phyloP scores from a whole-genome alignment of 2,113 vertebrate species.

The Accipiter virgatus region DNA sequence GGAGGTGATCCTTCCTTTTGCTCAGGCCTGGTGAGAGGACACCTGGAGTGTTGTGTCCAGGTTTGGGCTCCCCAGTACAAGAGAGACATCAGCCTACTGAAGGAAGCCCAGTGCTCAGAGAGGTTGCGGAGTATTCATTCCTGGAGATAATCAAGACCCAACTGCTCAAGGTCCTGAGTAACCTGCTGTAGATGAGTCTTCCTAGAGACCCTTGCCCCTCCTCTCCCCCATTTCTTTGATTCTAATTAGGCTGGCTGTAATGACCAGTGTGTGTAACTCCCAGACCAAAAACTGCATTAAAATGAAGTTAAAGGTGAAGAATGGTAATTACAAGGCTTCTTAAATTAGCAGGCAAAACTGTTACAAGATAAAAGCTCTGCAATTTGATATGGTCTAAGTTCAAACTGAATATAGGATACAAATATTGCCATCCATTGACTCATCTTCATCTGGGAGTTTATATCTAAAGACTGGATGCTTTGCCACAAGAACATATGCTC shows the following conservation, averaged over 20 bases:
- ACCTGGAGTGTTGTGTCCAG: background rate
- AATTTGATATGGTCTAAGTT: background rate
- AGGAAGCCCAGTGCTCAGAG: background rate
- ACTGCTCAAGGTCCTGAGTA: background rate
- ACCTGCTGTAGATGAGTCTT: background rate
- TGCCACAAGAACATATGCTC: background rate
- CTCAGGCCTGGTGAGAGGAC: background rate
- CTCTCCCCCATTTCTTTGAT: background rate
- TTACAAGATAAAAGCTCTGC: background rate
- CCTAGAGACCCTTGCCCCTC: background rate
- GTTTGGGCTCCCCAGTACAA: background rate
- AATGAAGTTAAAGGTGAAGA: slow-evolving; percentile 4
- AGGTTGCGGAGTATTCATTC: background rate
- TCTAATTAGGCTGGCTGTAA: background rate
- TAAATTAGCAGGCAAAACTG: background rate
- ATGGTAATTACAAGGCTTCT: background rate
- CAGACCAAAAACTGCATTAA: background rate
- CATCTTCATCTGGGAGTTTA: background rate
- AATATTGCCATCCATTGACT: background rate
- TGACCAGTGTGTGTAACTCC: background rate
- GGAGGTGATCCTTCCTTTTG: background rate
- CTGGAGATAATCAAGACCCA: background rate
- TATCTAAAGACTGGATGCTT: background rate
- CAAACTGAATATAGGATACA: background rate
- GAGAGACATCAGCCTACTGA: background rate